Conservation (phyloP, 2,888 invertebrate species). For the Caradrina kadenii region DNA sequence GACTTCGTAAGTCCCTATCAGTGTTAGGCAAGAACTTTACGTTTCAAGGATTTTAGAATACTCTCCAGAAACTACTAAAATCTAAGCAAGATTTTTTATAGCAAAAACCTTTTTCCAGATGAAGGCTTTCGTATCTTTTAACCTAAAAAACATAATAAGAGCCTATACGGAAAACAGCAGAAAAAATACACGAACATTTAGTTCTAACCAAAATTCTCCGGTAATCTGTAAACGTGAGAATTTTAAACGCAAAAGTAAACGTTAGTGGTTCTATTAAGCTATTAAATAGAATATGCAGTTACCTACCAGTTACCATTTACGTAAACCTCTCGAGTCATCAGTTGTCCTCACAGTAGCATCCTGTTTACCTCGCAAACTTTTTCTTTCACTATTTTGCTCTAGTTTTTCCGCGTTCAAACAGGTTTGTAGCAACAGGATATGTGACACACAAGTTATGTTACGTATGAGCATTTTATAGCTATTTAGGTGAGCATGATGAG, state of each 20-base stretch:
- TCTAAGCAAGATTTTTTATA: conserved; percentile 31
- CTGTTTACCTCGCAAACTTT: conserved; percentile 81
- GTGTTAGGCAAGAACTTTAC: conserved; percentile 6
- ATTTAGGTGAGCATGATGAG: conserved; percentile 59
- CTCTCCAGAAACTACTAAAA: conserved; percentile 24
- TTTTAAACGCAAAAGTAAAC: conserved; percentile 42
- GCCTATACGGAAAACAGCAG: not conserved
- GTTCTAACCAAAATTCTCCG: not conserved
- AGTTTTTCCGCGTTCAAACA: conserved; percentile 76
- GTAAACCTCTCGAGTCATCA: conserved; percentile 68
- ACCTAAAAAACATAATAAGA: conserved; percentile 9
- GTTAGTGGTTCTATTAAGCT: conserved; percentile 32
- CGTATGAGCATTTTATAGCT: conserved; percentile 37
- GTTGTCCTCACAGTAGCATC: conserved; percentile 78
- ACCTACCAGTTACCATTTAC: conserved; percentile 70
- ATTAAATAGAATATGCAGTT: conserved; percentile 50
- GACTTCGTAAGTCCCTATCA: not conserved
- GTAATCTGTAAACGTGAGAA: conserved; percentile 20
- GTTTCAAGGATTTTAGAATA: conserved; percentile 17
- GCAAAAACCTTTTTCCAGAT: conserved; percentile 40
- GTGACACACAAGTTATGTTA: conserved; percentile 52
- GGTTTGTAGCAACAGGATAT: conserved; percentile 69
- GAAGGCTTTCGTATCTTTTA: conserved; percentile 5
- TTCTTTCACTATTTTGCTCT: conserved; percentile 74
- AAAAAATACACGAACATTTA: not conserved